Percentiles rank a stretch among this genome's conserved stretches.
phyloP scores from a whole-genome alignment of 2,797 vertebrate genomes.

The Acanthurus tractus region DNA sequence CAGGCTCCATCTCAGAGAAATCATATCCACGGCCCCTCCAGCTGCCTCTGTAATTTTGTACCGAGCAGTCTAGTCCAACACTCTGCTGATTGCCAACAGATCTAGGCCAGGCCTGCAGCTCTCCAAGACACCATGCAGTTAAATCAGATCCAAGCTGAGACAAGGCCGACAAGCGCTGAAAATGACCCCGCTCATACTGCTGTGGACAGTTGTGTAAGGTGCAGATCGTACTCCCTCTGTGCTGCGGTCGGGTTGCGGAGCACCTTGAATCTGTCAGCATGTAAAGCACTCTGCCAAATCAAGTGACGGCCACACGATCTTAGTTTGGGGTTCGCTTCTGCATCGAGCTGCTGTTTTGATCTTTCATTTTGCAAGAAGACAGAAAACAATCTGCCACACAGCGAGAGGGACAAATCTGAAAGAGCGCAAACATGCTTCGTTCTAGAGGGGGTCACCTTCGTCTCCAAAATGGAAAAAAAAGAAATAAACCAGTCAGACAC shows the following conservation, averaged over 20 bases:
- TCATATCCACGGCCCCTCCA: conserved; percentile 64
- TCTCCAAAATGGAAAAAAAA: conserved; percentile 17
- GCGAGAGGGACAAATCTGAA: conserved; percentile 47
- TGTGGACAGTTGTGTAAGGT: conserved; percentile 25
- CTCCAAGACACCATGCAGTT: conserved; percentile 37
- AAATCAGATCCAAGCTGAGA: conserved; percentile 43
- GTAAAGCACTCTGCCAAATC: neutral
- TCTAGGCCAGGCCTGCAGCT: conserved; percentile 60
- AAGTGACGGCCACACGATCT: conserved; percentile 23
- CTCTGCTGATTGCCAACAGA: conserved; percentile 69
- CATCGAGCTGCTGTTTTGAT: conserved; percentile 4
- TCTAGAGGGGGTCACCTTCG: conserved; percentile 46
- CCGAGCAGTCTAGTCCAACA: conserved; percentile 43
- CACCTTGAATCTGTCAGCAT: conserved; percentile 47
- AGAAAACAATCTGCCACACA: conserved; percentile 39
- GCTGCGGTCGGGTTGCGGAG: neutral
- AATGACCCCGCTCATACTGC: conserved; percentile 36
- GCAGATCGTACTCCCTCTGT: neutral
- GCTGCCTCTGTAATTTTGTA: conserved; percentile 62
- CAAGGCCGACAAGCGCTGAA: conserved; percentile 26
- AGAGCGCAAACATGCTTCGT: conserved; percentile 44
- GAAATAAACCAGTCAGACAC: conserved; percentile 30
- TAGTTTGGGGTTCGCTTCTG: conserved; percentile 17
- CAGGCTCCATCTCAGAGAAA: conserved; percentile 68
- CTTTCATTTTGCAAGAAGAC: conserved; percentile 21